Percentiles rank a stretch among this genome's conserved stretches.
Conservation (phyloP, 92 coral and sea anemone genomes). For the Parazoanthus swiftii region DNA sequence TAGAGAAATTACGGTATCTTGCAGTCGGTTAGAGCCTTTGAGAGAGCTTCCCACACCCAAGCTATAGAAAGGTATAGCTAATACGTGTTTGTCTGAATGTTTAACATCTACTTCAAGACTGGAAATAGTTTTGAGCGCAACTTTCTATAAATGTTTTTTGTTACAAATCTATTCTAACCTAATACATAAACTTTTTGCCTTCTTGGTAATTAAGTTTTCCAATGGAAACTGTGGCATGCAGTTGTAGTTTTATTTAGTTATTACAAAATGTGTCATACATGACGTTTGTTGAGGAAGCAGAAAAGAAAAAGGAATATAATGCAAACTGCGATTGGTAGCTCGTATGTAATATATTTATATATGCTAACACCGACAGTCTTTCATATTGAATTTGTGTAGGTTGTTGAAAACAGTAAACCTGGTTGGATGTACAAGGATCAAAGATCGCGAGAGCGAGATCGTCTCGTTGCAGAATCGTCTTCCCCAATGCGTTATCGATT, state of each 20-base stretch:
- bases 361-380: neutral
- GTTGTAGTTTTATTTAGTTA: neutral
- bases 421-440: constrained; percentile 66
- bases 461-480: constrained; percentile 64
- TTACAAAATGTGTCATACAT: neutral
- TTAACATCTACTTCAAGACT: neutral
- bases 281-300: neutral
- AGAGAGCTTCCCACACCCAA: no score
- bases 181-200: no score
- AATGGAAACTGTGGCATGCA: neutral
- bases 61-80: no score
- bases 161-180: no score
- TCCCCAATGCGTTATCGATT: constrained; percentile 74
- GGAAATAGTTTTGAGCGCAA: neutral
- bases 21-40: no score
- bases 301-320: neutral
- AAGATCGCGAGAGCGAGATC: constrained; percentile 74
- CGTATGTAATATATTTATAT: neutral
- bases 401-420: constrained; percentile 67
- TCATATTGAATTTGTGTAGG: constrained; percentile 39
- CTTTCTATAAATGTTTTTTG: neutral
- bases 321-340: neutral
- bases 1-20: no score
- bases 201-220: neutral
- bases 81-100: no score